Percentiles rank a stretch among this genome's conserved stretches.
phyloP scores from a whole-genome alignment of 2,797 vertebrate genomes.

The Iguana delicatissima region DNA sequence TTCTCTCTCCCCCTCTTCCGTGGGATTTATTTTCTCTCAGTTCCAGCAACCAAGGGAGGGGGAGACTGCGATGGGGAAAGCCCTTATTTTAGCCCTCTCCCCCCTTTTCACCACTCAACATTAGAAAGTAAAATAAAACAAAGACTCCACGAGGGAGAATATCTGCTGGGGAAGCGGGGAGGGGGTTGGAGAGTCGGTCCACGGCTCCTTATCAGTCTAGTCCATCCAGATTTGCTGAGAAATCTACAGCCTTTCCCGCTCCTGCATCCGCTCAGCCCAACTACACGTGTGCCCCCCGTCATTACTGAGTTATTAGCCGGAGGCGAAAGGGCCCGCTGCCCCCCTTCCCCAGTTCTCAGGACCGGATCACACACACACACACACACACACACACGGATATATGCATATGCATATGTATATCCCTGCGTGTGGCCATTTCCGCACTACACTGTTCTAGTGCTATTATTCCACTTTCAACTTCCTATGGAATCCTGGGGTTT shows the following conservation, averaged over 20 bases:
- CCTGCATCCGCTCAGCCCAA: neutral
- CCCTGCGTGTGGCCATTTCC: too few species aligned
- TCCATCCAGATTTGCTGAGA: slow-evolving; percentile 7
- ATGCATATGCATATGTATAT: too few species aligned
- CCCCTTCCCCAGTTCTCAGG: neutral
- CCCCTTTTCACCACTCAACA: neutral
- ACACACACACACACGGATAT: too few species aligned
- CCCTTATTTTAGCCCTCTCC: slow-evolving; percentile 24
- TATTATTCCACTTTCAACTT: too few species aligned
- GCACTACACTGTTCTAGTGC: too few species aligned
- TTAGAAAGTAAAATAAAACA: neutral
- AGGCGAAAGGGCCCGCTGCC: neutral
- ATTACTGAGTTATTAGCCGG: neutral
- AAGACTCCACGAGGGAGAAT: neutral
- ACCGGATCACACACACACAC: neutral
- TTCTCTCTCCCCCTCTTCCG: neutral
- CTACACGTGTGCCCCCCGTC: neutral
- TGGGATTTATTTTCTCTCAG: slow-evolving; percentile 41
- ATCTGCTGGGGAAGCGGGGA: neutral
- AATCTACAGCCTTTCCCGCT: slow-evolving; percentile 6
- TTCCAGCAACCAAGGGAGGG: slow-evolving; percentile 8
- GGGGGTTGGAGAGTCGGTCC: neutral
- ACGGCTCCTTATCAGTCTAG: neutral
- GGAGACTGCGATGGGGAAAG: neutral
- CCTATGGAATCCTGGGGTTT: too few species aligned